Conservation (phyloP, 1,140 invertebrate species). For the Saccostrea glomerata region DNA sequence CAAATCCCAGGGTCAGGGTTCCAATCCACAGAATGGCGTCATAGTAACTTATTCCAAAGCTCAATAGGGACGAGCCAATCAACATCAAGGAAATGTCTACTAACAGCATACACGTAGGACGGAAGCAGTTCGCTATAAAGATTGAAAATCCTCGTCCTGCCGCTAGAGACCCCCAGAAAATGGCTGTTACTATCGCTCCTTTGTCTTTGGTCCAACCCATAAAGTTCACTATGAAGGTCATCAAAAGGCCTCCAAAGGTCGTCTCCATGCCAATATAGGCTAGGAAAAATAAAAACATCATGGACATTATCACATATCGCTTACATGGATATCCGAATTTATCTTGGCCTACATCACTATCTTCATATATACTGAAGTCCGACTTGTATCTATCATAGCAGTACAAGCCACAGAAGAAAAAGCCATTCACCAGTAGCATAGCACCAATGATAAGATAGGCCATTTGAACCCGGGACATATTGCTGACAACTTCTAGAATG, state of each 20-base stretch:
- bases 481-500: conserved; percentile 60
- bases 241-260: conserved; percentile 79
- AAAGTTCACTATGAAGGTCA: conserved; percentile 76
- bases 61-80: conserved; percentile 76
- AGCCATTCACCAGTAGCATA: conserved; percentile 77
- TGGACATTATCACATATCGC: conserved; percentile 66
- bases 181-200: conserved; percentile 77
- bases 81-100: conserved; percentile 75
- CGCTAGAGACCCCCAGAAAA: conserved; percentile 81
- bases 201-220: conserved; percentile 72
- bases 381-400: conserved; percentile 71
- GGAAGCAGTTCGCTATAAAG: conserved; percentile 77
- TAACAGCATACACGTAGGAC: conserved; percentile 76
- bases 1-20: conserved; percentile 76
- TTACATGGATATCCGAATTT: conserved; percentile 41
- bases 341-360: conserved; percentile 44
- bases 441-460: conserved; percentile 79
- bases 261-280: conserved; percentile 80
- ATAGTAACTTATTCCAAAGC: conserved; percentile 70
- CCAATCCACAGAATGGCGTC: conserved; percentile 71
- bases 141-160: conserved; percentile 79
- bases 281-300: conserved; percentile 80
- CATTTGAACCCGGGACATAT: conserved; percentile 80
- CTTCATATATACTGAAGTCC: conserved; percentile 42
- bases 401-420: conserved; percentile 78